Base-by-base conservation (phyloP, 2,888 invertebrate genomes). In the Auanema sp. region DNA sequence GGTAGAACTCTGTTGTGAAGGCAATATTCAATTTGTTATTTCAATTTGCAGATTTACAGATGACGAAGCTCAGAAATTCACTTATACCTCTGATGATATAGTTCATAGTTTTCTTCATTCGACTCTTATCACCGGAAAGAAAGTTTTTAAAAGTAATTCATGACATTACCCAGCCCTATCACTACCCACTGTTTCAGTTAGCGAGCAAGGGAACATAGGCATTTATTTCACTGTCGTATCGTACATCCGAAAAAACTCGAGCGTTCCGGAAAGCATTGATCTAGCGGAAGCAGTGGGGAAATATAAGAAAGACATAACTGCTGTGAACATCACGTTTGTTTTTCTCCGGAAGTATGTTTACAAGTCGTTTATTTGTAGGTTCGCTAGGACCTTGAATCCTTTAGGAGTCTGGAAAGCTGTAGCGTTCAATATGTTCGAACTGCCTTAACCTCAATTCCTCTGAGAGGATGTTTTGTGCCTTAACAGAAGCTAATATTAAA, bases 381-480 rank as follows among this genome's bases (percentile, higher is more conserved):
- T 68, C 47, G 68, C 68, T 3, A 65, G 76, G 23, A 66, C 74
- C 16, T 53, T 76, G 18, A 75, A 74, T 50, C 76, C 76, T 10
- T 61, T 72, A 4, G 74, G 74, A 18, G 49, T 64, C 3, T 76
- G 76, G 76, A 76, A 75, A 56, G 59, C 69, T 21, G 68, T 72
- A 0, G 55, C 61, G 51, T 64, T 67, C 51, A 76, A 76, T 58
- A 64, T 69, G 21, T 62, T 62, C 42, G 24, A 18, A 21, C 10
- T 47, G 47, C 16, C 16, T 47, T 18, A 47, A 33, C 8, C 33
- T 33, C 33, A 8, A 5, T 33, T 33, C 4, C 8, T 33, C 21
- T 47, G 10, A 3, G 47, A 47, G 43, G 43, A 18, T 16, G 16
- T 21, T 3, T 47, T 47, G 10, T 18, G 16, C 10, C 10, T 16